Conservation (phyloP, 2,113 vertebrate species). For the Gnathonemus echidnorhynchus region DNA sequence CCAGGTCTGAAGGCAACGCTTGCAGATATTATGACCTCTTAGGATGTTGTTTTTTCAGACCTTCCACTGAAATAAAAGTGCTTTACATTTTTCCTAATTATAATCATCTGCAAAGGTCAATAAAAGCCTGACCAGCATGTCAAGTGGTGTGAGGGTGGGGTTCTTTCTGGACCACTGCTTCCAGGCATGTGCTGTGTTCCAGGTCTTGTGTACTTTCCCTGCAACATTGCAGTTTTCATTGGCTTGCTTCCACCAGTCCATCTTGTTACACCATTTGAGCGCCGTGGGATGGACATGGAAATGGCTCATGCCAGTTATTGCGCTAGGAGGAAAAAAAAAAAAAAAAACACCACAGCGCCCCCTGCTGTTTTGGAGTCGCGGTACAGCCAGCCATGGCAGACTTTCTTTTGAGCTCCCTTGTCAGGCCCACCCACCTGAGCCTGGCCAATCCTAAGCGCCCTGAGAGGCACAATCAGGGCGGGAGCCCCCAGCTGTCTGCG, state of each 20-base stretch:
- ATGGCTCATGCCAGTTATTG: constrained; percentile 44
- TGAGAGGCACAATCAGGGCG: background rate
- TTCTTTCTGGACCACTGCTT: background rate
- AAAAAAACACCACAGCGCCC: constrained; percentile 42
- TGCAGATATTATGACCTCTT: background rate
- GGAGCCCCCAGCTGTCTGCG: constrained; percentile 11
- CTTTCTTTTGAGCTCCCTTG: background rate
- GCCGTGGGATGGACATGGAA: constrained; percentile 35
- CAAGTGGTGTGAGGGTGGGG: background rate
- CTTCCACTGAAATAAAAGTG: background rate
- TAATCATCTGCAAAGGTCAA: background rate
- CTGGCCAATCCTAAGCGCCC: background rate
- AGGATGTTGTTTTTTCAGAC: background rate
- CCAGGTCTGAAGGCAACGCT: background rate
- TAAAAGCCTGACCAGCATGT: background rate
- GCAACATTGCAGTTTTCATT: constrained; percentile 41
- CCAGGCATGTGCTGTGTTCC: background rate
- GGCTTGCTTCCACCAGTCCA: constrained; percentile 31
- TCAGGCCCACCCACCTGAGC: background rate
- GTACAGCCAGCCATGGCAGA: background rate
- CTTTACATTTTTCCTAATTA: background rate
- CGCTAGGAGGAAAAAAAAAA: background rate
- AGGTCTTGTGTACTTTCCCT: background rate
- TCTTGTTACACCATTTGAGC: constrained; percentile 25
- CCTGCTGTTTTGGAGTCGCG: constrained; percentile 41